Evolutionary conservation across 1,140 invertebrate genomes (phyloP).

Genomic region (Scaptomyza hsui): DNA sequence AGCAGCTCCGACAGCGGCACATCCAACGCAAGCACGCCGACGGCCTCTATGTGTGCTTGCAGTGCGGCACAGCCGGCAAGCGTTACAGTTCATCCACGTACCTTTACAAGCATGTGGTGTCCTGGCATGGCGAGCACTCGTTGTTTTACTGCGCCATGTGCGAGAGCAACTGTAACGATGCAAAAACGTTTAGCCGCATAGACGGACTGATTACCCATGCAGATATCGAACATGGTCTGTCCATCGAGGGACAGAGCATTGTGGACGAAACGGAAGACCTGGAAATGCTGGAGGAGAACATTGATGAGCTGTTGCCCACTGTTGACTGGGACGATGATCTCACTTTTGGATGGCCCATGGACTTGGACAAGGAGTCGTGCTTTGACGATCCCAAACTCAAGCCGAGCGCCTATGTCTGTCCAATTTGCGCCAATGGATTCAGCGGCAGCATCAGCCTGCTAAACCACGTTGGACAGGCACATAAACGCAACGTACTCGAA

Average conservation of each 20-base stretch:
- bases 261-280: conserved; percentile 64
- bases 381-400: conserved; percentile 57
- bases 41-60: conserved; percentile 55
- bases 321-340: conserved; percentile 68
- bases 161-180: conserved; percentile 53
- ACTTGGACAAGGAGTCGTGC: conserved; percentile 59
- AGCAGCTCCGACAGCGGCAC: conserved; percentile 45
- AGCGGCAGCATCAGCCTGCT: conserved; percentile 59
- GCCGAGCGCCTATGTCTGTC: conserved; percentile 59
- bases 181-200: conserved; percentile 53
- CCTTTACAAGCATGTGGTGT: conserved; percentile 61
- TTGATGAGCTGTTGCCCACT: conserved; percentile 61
- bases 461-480: conserved; percentile 44
- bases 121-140: conserved; percentile 65
- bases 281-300: conserved; percentile 72
- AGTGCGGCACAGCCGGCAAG: conserved; percentile 55
- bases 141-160: conserved; percentile 69
- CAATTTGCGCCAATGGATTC: conserved; percentile 64
- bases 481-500: conserved; percentile 42
- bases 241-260: conserved; percentile 34
- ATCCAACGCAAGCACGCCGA: conserved; percentile 53
- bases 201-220: conserved; percentile 49
- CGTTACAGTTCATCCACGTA: conserved; percentile 55
- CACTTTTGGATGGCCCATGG: conserved; percentile 66
- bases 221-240: conserved; percentile 44